These are phyloP conservation scores for Hymenopus coronatus DNA, from an alignment of 2,888 invertebrate genomes.

Conservation along the genomic window DNA sequence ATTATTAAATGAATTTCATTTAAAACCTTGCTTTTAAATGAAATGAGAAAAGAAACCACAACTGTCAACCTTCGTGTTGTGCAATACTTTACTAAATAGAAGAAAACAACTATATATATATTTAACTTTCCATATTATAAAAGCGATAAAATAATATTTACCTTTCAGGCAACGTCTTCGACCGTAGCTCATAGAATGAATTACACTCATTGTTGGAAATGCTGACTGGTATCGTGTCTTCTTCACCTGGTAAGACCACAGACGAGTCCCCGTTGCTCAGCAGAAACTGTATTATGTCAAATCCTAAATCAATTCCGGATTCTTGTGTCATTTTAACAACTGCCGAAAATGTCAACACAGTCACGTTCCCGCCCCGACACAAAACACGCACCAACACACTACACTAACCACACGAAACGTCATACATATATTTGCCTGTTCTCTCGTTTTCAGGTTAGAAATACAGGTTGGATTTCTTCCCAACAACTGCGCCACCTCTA, in stretches of 20 bases:
- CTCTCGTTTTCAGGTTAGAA: neutral
- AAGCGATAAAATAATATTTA: neutral
- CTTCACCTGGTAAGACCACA: neutral
- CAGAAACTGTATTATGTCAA: conserved; percentile 52
- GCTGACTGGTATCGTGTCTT: neutral
- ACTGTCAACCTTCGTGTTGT: too few relatives aligned
- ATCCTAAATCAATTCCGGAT: conserved; percentile 64
- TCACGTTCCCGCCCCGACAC: neutral
- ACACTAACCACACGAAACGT: neutral
- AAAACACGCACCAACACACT: neutral
- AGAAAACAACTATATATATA: too few relatives aligned
- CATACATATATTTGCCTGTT: neutral
- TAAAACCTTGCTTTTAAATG: too few relatives aligned
- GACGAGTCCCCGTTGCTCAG: neutral
- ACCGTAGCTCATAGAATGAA: neutral
- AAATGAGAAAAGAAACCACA: too few relatives aligned
- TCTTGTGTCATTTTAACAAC: conserved; percentile 41
- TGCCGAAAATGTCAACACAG: neutral
- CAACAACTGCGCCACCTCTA: neutral
- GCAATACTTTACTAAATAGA: too few relatives aligned
- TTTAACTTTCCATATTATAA: too few relatives aligned
- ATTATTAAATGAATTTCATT: too few relatives aligned
- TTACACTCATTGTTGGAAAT: neutral
- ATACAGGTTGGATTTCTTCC: too few relatives aligned
- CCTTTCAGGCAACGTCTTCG: neutral